Evolutionary conservation across 2,888 invertebrate genomes (phyloP), one percentile per base, ranked within the genome.

Genomic region (Neocrepidodera transversa): DNA sequence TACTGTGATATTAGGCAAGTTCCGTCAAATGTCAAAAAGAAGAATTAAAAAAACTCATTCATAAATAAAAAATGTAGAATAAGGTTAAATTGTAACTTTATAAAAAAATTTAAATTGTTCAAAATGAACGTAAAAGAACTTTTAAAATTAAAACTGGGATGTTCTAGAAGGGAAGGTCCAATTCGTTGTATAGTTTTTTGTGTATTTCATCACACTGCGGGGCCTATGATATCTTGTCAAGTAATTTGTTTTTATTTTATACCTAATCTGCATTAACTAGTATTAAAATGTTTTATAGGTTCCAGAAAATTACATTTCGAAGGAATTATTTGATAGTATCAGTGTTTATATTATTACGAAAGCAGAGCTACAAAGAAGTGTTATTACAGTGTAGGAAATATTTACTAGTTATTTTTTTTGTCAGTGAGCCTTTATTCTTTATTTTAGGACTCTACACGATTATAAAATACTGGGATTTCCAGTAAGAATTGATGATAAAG

Each of bases 261-360:
- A 47, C 11, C 11, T 43, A n/a, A 20, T 42, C 7, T 16, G n/a
- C 36, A 36, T 17, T 18, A 45, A 18, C 28, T 23, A 17, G 14
- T 45, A 18, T 35, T 16, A 47, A 30, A 13, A 26, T 20, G 28
- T 10, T 43, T 51, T 43, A 35, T 61, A 68, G 51, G 40, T 58
- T 14, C 97, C 97, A 4, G 90, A 92, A 72, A 92, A 94, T 75
- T 93, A 90, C 76, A 89, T 97, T 45, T 91, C 92, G 0, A 96
- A 96, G 79, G 96, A 97, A 72, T 85, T 91, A 14, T 97, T 97
- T 82, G 95, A 97, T 82, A 90, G 93, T 58, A 89, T 97, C 57
- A 95, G 92, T 76, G 93, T 92, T 17, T 97, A 94, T 76, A 94
- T 97, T 65, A 97, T 97, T 75, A 96, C 97, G 2, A 97, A 97